Evolutionary conservation across 2,888 invertebrate species (phyloP).

Genomic region (Pachydiplax longipennis): DNA sequence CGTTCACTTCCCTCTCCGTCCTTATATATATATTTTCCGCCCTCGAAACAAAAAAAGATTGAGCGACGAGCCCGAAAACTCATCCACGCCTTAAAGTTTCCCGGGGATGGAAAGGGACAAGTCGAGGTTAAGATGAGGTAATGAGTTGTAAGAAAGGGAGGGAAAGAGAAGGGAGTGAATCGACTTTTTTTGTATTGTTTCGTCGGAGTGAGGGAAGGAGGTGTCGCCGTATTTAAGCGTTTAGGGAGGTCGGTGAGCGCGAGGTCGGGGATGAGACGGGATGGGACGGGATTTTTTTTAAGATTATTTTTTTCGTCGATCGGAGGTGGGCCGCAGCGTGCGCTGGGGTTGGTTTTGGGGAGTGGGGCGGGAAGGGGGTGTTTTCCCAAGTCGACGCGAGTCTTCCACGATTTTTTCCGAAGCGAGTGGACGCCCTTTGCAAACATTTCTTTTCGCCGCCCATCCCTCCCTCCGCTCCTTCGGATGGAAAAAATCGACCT

Average conservation of each 20-base stretch:
- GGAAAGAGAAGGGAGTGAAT: not conserved
- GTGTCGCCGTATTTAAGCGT: not conserved
- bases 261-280: not conserved
- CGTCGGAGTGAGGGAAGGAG: not conserved
- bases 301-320: not conserved
- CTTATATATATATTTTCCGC: not conserved
- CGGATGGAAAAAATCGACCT: not conserved
- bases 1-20: not conserved
- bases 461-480: not conserved
- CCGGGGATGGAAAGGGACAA: not conserved
- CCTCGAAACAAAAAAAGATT: not conserved
- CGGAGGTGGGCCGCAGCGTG: not conserved
- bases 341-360: not conserved
- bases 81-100: not conserved
- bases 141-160: not conserved
- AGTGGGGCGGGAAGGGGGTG: not conserved
- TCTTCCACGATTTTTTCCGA: not conserved
- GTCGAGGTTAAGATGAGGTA: not conserved
- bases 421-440: constrained; percentile 24
- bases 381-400: not conserved
- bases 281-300: not conserved
- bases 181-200: not conserved
- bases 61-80: not conserved
- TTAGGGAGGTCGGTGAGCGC: not conserved
- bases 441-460: constrained; percentile 12